phyloP scores from a whole-genome alignment of 2,797 vertebrate genomes.

The Echeneis naucrates region DNA sequence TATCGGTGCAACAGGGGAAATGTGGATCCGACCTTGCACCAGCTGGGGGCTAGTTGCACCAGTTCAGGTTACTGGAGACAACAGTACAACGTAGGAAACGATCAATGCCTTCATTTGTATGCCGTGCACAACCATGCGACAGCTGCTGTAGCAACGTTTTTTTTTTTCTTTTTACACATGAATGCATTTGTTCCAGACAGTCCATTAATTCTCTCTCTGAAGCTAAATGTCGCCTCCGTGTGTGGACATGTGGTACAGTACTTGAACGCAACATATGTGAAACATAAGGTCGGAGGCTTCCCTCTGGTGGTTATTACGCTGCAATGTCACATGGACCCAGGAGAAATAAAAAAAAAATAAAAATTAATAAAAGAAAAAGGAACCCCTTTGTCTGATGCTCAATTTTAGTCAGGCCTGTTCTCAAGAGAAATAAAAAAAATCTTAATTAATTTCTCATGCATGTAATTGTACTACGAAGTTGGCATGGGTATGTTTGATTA shows the following conservation, averaged over 20 bases:
- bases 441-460: background rate
- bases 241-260: conserved; percentile 11
- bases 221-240: conserved; percentile 63
- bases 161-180: conserved; percentile 33
- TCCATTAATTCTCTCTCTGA: background rate
- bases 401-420: background rate
- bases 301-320: conserved; percentile 48
- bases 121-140: conserved; percentile 77
- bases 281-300: background rate
- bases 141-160: conserved; percentile 74
- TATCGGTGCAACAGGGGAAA: background rate
- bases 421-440: background rate
- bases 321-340: background rate
- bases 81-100: conserved; percentile 45
- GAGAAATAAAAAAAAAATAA: background rate
- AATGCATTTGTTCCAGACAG: conserved; percentile 66
- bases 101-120: conserved; percentile 81
- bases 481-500: background rate
- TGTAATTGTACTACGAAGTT: background rate
- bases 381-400: background rate
- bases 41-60: conserved; percentile 56
- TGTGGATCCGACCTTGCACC: conserved; percentile 13
- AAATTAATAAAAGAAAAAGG: no score
- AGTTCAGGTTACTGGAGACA: conserved; percentile 53
- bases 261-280: accelerated